A percentile compares a stretch with the other conserved stretches of the same genome.
phyloP scores from a whole-genome alignment of 2,888 invertebrate genomes.

The Polymixis flavicincta region DNA sequence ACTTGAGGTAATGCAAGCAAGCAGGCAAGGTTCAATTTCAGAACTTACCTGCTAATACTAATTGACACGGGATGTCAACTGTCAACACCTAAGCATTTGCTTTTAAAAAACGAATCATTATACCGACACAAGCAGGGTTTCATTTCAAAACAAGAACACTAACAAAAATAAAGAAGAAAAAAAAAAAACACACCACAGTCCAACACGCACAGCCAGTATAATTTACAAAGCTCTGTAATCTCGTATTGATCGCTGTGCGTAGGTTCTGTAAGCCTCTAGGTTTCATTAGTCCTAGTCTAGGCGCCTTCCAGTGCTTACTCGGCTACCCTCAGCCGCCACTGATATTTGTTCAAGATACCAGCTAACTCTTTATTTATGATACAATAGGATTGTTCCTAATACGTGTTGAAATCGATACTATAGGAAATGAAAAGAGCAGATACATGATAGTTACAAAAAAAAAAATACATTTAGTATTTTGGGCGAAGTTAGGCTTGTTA shows the following conservation, averaged over 20 bases:
- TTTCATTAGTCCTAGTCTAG: conserved; percentile 46
- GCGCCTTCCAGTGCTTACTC: conserved; percentile 23
- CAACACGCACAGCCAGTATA: conserved; percentile 19
- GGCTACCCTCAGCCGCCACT: conserved; percentile 6
- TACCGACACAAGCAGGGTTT: too few relatives aligned
- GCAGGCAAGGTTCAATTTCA: too few relatives aligned
- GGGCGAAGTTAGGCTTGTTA: too few relatives aligned
- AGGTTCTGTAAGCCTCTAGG: conserved; percentile 8
- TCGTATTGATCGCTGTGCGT: conserved; percentile 47
- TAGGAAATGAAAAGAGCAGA: neutral
- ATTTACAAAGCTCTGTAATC: conserved; percentile 40
- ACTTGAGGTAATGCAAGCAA: neutral
- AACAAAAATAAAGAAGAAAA: neutral
- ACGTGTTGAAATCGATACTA: neutral
- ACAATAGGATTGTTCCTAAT: conserved; percentile 15
- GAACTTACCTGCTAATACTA: neutral
- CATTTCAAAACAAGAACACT: neutral
- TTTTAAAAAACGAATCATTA: too few relatives aligned
- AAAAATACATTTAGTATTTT: too few relatives aligned
- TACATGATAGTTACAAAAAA: too few relatives aligned
- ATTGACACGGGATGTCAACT: neutral
- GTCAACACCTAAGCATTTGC: neutral
- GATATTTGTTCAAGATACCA: conserved; percentile 24
- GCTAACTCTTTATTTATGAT: conserved; percentile 23
- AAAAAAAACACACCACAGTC: neutral